Evolutionary conservation across 2,888 invertebrate species (phyloP).

Genomic region (Apantesis nais): DNA sequence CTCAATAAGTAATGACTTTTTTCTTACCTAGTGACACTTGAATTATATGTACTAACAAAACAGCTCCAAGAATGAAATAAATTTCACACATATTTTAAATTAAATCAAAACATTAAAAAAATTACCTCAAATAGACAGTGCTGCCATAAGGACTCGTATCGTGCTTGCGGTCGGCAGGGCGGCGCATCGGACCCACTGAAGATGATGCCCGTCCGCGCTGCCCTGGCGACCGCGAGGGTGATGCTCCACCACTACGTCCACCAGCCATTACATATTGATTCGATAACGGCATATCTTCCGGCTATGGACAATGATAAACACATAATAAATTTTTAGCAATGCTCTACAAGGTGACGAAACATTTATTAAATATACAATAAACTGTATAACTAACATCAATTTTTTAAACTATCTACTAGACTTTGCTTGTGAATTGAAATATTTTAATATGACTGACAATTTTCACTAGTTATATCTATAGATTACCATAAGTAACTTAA

Average conservation of each 20-base stretch:
- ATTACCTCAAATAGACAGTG: conserved; percentile 86
- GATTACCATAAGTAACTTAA: conserved; percentile 5
- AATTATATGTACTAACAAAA: no score
- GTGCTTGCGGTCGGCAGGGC: conserved; percentile 92
- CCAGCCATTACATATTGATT: conserved; percentile 74
- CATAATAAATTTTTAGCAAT: background rate
- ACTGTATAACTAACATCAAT: background rate
- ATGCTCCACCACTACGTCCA: conserved; percentile 73
- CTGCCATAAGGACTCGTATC: conserved; percentile 94
- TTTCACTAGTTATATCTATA: background rate
- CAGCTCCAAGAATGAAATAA: background rate
- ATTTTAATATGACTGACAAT: conserved; percentile 1
- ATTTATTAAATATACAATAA: no score
- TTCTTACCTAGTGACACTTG: no score
- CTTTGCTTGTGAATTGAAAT: background rate
- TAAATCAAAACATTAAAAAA: background rate
- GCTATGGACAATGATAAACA: conserved; percentile 66
- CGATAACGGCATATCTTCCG: conserved; percentile 73
- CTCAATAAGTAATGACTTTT: background rate
- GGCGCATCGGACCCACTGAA: conserved; percentile 91
- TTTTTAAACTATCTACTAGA: background rate
- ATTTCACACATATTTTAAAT: background rate
- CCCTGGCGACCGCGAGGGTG: conserved; percentile 72
- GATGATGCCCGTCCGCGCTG: conserved; percentile 78
- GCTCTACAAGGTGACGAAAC: background rate